These are phyloP conservation scores for Miniopterus natalensis DNA, from an alignment of 2,113 vertebrate genomes.

Conservation along the genomic window DNA sequence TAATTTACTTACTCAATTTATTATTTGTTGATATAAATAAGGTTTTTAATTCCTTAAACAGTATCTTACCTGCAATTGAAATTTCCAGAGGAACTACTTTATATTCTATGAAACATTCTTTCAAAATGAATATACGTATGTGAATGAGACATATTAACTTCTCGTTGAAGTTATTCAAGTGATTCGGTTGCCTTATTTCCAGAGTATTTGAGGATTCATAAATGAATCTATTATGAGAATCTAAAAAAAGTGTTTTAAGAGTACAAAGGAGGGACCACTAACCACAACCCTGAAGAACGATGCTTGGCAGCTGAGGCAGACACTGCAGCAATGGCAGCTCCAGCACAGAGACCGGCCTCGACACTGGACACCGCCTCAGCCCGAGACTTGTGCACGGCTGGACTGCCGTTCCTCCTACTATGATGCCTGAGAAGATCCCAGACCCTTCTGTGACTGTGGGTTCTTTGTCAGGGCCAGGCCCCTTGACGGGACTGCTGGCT, in stretches of 20 bases:
- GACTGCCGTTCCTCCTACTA: constrained; percentile 88
- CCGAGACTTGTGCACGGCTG: neutral
- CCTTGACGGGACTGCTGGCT: constrained; percentile 93
- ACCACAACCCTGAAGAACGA: neutral
- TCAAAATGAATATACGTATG: neutral
- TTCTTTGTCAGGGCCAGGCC: constrained; percentile 94
- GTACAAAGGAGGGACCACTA: neutral
- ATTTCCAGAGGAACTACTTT: constrained; percentile 14
- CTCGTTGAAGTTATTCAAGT: neutral
- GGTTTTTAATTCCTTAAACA: constrained; percentile 1
- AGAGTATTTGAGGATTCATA: neutral
- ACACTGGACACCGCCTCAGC: neutral
- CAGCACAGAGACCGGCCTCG: neutral
- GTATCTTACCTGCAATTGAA: neutral
- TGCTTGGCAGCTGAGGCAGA: neutral
- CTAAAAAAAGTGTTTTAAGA: neutral
- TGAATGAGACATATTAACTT: neutral
- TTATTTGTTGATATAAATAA: neutral
- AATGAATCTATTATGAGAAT: neutral
- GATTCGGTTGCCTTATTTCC: constrained; percentile 3
- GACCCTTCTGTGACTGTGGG: constrained; percentile 95
- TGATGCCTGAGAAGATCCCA: constrained; percentile 98
- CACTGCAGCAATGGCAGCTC: neutral
- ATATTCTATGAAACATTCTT: neutral
- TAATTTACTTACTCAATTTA: neutral